These are phyloP conservation scores for Drosophila serrata DNA, from an alignment of 1,140 invertebrate genomes.

Conservation along the genomic window DNA sequence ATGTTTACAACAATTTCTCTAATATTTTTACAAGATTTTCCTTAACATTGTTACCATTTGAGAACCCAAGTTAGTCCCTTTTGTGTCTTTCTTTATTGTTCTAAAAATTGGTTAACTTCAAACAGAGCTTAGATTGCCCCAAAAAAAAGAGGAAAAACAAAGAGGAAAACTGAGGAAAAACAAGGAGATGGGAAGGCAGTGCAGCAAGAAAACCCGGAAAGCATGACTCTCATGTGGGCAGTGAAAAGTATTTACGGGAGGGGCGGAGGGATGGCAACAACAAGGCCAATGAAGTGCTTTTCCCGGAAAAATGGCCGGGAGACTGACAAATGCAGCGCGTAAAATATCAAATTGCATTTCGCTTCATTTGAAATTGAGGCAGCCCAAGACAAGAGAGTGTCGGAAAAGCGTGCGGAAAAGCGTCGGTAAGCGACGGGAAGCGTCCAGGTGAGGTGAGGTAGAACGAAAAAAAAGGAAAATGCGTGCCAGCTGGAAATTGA, in stretches of 20 bases:
- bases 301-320: slow-evolving; percentile 12
- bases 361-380: slow-evolving; percentile 62
- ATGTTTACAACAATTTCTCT: not conserved
- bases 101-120: slow-evolving; percentile 7
- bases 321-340: slow-evolving; percentile 60
- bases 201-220: not conserved
- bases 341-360: slow-evolving; percentile 79
- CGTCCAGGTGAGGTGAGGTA: slow-evolving; percentile 5
- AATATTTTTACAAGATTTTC: not conserved
- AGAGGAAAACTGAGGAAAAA: not conserved
- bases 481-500: slow-evolving; percentile 39
- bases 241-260: slow-evolving; percentile 21
- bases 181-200: not conserved
- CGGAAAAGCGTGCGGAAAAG: slow-evolving; percentile 30
- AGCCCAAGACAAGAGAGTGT: slow-evolving; percentile 31
- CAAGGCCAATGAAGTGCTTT: slow-evolving; percentile 46
- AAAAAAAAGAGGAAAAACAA: not conserved
- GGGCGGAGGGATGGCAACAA: too few species aligned
- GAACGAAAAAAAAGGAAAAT: too few species aligned
- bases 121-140: not conserved
- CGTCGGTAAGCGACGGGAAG: not conserved
- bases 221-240: slow-evolving; percentile 5
- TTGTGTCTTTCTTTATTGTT: not conserved
- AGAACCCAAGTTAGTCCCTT: not conserved
- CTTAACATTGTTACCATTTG: not conserved